phyloP scores from a whole-genome alignment of 2,888 invertebrate species.

The Amphipyra tragopoginis region DNA sequence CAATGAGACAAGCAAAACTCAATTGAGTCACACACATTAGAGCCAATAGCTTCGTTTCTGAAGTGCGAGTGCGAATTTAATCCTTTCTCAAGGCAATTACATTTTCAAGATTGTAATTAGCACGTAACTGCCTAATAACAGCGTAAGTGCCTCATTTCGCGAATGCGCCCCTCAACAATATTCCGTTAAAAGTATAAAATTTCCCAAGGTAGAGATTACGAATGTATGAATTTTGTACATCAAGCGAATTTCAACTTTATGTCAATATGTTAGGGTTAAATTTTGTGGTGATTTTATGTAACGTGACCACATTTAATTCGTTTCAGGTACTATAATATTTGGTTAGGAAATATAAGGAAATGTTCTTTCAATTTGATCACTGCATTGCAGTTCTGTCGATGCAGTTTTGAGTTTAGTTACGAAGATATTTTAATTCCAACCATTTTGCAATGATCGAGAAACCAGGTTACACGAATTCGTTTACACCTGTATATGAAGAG shows the following conservation, averaged over 20 bases:
- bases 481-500: no score
- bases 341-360: constrained; percentile 43
- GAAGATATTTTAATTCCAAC: constrained; percentile 25
- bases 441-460: neutral
- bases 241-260: constrained; percentile 9
- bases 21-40: no score
- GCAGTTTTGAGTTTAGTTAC: constrained; percentile 19
- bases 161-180: constrained; percentile 28
- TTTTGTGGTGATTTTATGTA: neutral
- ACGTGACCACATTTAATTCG: constrained; percentile 50
- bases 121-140: constrained; percentile 36
- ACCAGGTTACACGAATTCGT: no score
- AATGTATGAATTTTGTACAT: constrained; percentile 6
- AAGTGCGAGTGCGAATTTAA: constrained; percentile 20
- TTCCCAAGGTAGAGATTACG: constrained; percentile 45
- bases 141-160: constrained; percentile 33
- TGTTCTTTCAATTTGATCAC: constrained; percentile 36
- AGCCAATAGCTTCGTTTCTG: no score
- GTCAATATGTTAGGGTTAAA: rapidly evolving
- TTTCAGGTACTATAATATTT: constrained; percentile 49
- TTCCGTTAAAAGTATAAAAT: constrained; percentile 46
- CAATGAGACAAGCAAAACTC: no score
- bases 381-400: constrained; percentile 48
- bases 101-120: constrained; percentile 49
- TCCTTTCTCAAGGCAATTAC: constrained; percentile 25